Conservation (phyloP, 1,140 invertebrate species). For the Cydia splendana region DNA sequence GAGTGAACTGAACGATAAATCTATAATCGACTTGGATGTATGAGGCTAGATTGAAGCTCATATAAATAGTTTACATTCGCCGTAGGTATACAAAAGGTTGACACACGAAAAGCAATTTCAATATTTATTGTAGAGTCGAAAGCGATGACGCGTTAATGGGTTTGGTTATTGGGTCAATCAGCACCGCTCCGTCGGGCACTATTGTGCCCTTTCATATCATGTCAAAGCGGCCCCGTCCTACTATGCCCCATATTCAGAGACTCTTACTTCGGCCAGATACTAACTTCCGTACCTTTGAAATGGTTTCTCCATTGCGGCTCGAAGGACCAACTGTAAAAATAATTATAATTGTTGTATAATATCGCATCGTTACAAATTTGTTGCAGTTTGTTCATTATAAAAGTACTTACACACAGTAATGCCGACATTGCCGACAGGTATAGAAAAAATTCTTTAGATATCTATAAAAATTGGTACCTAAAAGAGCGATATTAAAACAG, state of each 20-base stretch:
- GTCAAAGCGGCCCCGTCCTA: neutral
- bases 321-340: neutral
- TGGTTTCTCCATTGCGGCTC: neutral
- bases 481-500: neutral
- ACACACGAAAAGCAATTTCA: constrained; percentile 2
- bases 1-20: neutral
- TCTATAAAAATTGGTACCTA: no score
- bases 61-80: neutral
- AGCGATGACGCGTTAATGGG: constrained; percentile 30
- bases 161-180: constrained; percentile 25
- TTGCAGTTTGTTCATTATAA: no score
- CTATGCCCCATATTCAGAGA: neutral
- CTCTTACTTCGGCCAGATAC: neutral
- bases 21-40: no score
- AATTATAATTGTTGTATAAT: no score
- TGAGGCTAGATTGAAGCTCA: neutral
- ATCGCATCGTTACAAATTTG: no score
- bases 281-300: neutral
- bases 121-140: constrained; percentile 1
- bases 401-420: no score
- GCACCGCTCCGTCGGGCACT: constrained; percentile 9
- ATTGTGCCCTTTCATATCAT: constrained; percentile 10
- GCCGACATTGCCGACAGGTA: no score
- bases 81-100: neutral
- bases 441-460: no score